A percentile compares a stretch with the other conserved stretches of the same genome.
Conservation (phyloP, 2,113 vertebrate genomes). For the Elephantulus edwardii region DNA sequence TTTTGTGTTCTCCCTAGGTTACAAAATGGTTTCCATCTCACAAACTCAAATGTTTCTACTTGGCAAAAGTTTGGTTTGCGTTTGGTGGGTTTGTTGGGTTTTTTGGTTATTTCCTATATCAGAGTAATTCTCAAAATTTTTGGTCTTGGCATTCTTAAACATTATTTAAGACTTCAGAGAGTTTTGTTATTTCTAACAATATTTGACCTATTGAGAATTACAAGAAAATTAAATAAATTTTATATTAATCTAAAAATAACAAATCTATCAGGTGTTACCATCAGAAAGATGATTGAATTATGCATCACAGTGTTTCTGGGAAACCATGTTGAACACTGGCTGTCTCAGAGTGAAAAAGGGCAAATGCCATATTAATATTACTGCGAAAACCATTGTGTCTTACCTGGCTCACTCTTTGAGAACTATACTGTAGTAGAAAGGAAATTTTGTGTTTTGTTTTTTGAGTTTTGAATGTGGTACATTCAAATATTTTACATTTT, state of each 20-base stretch:
- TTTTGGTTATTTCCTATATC: background rate
- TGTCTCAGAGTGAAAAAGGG: background rate
- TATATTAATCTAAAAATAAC: background rate
- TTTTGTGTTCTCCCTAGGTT: background rate
- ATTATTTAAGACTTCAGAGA: background rate
- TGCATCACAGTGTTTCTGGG: background rate
- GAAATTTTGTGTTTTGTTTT: no score
- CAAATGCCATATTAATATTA: background rate
- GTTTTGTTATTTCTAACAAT: background rate
- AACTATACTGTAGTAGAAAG: background rate
- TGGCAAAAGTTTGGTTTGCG: background rate
- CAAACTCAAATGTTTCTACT: background rate
- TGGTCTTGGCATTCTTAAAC: background rate
- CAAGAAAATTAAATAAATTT: background rate
- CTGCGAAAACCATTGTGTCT: background rate
- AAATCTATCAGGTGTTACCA: background rate
- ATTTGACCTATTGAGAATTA: background rate
- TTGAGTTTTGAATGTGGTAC: background rate
- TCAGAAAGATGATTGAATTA: background rate
- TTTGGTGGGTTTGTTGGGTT: background rate
- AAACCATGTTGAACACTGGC: background rate
- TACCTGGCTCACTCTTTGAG: background rate
- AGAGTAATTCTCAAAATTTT: background rate
- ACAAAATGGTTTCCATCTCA: background rate
- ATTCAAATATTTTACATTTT: background rate